Conservation (phyloP, 1,140 invertebrate genomes). For the Asobara japonica region DNA sequence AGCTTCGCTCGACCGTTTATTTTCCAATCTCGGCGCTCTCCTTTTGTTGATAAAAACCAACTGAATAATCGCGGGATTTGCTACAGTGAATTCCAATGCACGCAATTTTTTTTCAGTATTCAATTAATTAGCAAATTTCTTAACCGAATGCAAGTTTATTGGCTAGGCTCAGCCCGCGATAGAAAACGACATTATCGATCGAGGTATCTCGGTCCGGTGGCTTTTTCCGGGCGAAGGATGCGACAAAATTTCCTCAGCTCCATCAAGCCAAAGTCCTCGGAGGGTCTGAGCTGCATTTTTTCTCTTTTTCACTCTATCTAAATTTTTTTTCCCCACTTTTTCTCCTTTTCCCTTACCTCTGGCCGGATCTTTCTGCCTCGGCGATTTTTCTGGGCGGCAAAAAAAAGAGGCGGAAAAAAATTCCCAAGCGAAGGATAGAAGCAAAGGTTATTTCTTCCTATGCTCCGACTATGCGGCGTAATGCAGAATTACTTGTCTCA, state of each 20-base stretch:
- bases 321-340: neutral
- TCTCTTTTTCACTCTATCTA: neutral
- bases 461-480: conserved; percentile 30
- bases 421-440: neutral
- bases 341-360: neutral
- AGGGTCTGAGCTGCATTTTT: neutral
- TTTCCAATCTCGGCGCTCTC: neutral
- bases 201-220: neutral
- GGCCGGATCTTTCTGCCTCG: neutral
- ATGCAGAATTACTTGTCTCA: conserved; percentile 17
- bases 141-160: neutral
- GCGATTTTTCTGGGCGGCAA: neutral
- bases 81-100: too few species aligned
- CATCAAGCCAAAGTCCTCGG: conserved; percentile 23
- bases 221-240: conserved; percentile 7
- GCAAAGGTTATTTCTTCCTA: neutral
- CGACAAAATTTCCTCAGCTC: conserved; percentile 24
- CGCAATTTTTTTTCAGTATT: too few species aligned
- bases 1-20: neutral
- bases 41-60: neutral
- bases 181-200: conserved; percentile 25
- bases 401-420: neutral
- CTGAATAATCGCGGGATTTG: too few species aligned
- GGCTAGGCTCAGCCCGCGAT: neutral
- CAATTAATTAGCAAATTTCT: too few species aligned